phyloP scores from a whole-genome alignment of 2,888 invertebrate species.

The Phorcus lineatus region DNA sequence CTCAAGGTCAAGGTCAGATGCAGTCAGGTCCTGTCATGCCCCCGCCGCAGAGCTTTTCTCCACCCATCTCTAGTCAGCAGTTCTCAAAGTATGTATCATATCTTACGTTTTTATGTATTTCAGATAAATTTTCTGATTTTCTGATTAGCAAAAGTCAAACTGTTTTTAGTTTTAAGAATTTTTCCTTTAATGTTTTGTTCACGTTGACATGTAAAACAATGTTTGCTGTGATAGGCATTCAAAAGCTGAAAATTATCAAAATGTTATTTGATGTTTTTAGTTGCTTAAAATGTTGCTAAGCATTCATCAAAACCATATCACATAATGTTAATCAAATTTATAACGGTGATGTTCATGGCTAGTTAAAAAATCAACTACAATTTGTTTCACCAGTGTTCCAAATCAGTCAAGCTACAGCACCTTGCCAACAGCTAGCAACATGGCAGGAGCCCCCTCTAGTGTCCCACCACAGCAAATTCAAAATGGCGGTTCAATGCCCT shows the following conservation, averaged over 20 bases:
- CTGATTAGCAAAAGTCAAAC: too few relatives aligned
- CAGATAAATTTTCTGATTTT: slow-evolving; percentile 35
- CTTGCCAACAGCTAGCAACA: slow-evolving; percentile 20
- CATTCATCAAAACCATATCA: too few relatives aligned
- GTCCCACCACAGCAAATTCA: slow-evolving; percentile 23
- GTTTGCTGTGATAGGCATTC: too few relatives aligned
- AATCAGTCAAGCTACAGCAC: slow-evolving; percentile 12
- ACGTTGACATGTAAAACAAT: too few relatives aligned
- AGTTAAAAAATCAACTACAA: too few relatives aligned
- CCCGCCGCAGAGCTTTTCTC: slow-evolving; percentile 32
- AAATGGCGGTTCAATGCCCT: slow-evolving; percentile 20
- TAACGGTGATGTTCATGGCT: too few relatives aligned
- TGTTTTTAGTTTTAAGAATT: too few relatives aligned
- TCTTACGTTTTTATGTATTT: slow-evolving; percentile 5
- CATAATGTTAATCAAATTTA: too few relatives aligned
- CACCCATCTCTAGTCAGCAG: slow-evolving; percentile 18
- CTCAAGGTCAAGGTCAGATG: slow-evolving; percentile 37
- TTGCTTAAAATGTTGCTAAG: too few relatives aligned
- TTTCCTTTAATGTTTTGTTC: too few relatives aligned
- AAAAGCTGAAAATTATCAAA: too few relatives aligned
- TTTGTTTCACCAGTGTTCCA: slow-evolving; percentile 2
- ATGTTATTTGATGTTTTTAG: too few relatives aligned
- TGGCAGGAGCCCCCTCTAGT: not conserved
- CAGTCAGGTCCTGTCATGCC: slow-evolving; percentile 30
- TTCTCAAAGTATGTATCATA: slow-evolving; percentile 37